These are phyloP conservation scores for Chroicocephalus ridibundus DNA, from an alignment of 2,113 vertebrate species.

Conservation along the genomic window DNA sequence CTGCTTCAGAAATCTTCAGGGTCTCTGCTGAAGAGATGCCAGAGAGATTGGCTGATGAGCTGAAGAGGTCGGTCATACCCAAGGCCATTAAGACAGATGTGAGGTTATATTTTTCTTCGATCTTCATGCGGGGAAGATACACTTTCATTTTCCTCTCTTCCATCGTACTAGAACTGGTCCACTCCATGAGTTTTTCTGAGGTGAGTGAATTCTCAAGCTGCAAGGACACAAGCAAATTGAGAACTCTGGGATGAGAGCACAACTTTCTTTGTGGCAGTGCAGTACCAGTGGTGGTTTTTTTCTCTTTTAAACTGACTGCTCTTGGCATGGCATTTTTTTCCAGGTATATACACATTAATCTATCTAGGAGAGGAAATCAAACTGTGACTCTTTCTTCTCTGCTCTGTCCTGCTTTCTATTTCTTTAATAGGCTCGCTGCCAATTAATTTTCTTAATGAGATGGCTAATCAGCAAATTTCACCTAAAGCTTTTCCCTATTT, in stretches of 20 bases:
- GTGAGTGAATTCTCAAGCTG: conserved; percentile 22
- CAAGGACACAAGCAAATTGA: background rate
- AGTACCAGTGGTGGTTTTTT: background rate
- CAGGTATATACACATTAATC: background rate
- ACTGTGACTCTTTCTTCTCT: background rate
- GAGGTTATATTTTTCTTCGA: conserved; percentile 46
- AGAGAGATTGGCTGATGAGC: conserved; percentile 46
- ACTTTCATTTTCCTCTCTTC: conserved; percentile 33
- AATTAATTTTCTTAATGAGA: background rate
- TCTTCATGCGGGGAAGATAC: conserved; percentile 34
- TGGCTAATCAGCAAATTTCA: background rate
- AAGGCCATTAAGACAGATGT: conserved; percentile 21
- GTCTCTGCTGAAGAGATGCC: conserved; percentile 67
- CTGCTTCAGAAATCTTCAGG: conserved; percentile 62
- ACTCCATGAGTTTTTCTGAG: conserved; percentile 10
- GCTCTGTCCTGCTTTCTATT: background rate
- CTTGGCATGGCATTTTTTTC: background rate
- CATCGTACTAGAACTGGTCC: background rate
- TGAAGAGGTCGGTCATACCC: conserved; percentile 46
- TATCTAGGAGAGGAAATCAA: background rate
- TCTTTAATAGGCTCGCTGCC: background rate
- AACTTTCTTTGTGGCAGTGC: background rate
- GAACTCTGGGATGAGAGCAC: background rate
- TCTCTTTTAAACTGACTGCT: background rate
- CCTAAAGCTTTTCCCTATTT: background rate